These are phyloP conservation scores for Eulemur macaco DNA, from an alignment of 2,113 vertebrate species.

Conservation along the genomic window DNA sequence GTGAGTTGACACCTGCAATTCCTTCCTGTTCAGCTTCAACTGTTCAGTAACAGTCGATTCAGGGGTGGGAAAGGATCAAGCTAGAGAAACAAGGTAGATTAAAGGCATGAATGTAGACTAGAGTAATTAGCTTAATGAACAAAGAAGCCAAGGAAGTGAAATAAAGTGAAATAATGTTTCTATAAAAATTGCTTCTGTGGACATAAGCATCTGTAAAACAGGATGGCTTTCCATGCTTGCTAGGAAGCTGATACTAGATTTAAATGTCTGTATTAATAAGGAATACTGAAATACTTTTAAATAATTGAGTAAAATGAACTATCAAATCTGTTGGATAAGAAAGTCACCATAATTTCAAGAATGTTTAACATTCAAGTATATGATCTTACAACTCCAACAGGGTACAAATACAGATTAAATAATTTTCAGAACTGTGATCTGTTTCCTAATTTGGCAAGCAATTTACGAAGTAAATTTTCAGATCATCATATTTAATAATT, in stretches of 20 bases:
- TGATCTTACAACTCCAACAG: neutral
- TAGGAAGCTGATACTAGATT: slow-evolving; percentile 65
- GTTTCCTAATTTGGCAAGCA: slow-evolving; percentile 70
- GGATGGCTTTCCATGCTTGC: slow-evolving; percentile 58
- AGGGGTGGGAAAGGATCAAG: slow-evolving; percentile 93
- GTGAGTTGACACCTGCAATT: slow-evolving; percentile 99
- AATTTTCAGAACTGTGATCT: neutral
- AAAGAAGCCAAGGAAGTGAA: slow-evolving; percentile 85
- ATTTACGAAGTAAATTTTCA: slow-evolving; percentile 34
- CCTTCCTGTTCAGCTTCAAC: slow-evolving; percentile 99
- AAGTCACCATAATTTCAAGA: slow-evolving; percentile 35
- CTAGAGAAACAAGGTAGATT: slow-evolving; percentile 87
- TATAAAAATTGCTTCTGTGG: slow-evolving; percentile 78
- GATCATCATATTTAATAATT: slow-evolving; percentile 35
- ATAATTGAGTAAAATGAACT: slow-evolving; percentile 67
- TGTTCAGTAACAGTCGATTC: slow-evolving; percentile 99
- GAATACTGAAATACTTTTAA: slow-evolving; percentile 52
- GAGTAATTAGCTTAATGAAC: slow-evolving; percentile 90
- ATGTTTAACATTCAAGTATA: neutral
- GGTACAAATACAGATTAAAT: slow-evolving; percentile 29
- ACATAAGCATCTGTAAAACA: slow-evolving; percentile 77
- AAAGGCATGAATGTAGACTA: slow-evolving; percentile 84
- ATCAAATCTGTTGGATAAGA: slow-evolving; percentile 32
- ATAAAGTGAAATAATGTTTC: slow-evolving; percentile 80
- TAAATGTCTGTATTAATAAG: slow-evolving; percentile 64